Conservation (phyloP, 53 echinoderm and acorn worm species). For the Echinarachnius parma region DNA sequence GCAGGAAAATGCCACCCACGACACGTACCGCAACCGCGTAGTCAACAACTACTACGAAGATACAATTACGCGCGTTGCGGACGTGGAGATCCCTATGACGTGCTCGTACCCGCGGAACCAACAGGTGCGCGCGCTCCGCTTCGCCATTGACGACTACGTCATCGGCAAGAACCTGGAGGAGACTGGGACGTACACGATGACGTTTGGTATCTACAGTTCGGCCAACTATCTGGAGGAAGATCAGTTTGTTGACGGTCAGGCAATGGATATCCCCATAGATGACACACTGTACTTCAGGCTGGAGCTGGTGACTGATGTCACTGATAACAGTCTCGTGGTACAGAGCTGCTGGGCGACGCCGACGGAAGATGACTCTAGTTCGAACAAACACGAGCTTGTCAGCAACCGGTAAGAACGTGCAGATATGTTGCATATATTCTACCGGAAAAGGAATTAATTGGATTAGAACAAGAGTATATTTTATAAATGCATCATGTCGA, state of each 20-base stretch:
- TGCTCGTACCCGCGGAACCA: constrained; percentile 23
- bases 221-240: background rate
- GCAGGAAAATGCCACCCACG: constrained; percentile 33
- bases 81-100: constrained; percentile 28
- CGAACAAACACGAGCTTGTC: background rate
- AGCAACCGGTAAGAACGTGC: constrained; percentile 4
- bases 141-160: constrained; percentile 22
- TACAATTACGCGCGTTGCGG: constrained; percentile 23
- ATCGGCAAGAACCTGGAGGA: constrained; percentile 38
- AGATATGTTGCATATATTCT: too few species aligned
- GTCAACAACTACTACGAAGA: constrained; percentile 30
- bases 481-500: too few species aligned
- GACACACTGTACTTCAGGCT: constrained; percentile 15
- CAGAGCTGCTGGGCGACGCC: constrained; percentile 31
- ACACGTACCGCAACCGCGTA: constrained; percentile 26
- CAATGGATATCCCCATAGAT: constrained; percentile 30
- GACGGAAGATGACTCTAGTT: background rate
- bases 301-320: constrained; percentile 23
- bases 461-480: too few species aligned
- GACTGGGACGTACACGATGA: constrained; percentile 17
- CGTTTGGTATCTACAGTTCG: constrained; percentile 24
- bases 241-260: constrained; percentile 1
- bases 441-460: too few species aligned
- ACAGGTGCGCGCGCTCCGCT: constrained; percentile 35
- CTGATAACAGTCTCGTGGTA: constrained; percentile 4